Evolutionary conservation across 2,888 invertebrate species (phyloP).

Genomic region (Ctena decussata): DNA sequence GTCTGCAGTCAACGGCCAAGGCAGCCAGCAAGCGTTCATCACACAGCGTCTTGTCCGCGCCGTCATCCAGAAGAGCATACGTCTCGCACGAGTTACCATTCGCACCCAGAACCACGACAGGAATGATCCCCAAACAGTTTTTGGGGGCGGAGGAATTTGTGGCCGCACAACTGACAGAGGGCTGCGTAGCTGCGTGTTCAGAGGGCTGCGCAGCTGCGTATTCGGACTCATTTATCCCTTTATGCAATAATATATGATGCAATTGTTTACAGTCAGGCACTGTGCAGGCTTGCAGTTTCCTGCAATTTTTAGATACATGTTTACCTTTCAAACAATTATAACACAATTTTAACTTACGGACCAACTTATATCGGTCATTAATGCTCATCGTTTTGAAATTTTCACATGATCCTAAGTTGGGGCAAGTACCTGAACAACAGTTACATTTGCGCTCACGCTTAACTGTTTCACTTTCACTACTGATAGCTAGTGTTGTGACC

Average conservation of each 20-base stretch:
- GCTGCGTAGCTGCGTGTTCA: background rate
- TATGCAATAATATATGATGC: constrained; percentile 39
- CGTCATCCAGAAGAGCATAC: constrained; percentile 35
- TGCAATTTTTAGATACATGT: constrained; percentile 38
- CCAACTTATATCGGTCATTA: constrained; percentile 24
- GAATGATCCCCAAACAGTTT: constrained; percentile 24
- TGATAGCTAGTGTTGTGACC: background rate
- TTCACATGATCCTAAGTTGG: background rate
- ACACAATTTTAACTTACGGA: constrained; percentile 24
- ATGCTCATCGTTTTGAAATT: background rate
- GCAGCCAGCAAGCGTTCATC: constrained; percentile 28
- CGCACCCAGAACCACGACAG: constrained; percentile 12
- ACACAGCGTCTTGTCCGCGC: constrained; percentile 34
- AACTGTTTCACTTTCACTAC: background rate
- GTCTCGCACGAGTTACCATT: background rate
- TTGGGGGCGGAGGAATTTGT: background rate
- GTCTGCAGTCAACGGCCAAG: constrained; percentile 10
- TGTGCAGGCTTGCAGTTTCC: too few relatives aligned
- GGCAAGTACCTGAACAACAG: background rate
- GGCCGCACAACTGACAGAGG: constrained; percentile 8
- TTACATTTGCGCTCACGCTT: background rate
- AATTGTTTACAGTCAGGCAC: constrained; percentile 20
- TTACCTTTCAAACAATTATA: too few relatives aligned
- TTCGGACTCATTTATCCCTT: constrained; percentile 7
- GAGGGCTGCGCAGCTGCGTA: too few relatives aligned